phyloP scores from a whole-genome alignment of 2,113 vertebrate species.

The Bolborhynchus lineola region DNA sequence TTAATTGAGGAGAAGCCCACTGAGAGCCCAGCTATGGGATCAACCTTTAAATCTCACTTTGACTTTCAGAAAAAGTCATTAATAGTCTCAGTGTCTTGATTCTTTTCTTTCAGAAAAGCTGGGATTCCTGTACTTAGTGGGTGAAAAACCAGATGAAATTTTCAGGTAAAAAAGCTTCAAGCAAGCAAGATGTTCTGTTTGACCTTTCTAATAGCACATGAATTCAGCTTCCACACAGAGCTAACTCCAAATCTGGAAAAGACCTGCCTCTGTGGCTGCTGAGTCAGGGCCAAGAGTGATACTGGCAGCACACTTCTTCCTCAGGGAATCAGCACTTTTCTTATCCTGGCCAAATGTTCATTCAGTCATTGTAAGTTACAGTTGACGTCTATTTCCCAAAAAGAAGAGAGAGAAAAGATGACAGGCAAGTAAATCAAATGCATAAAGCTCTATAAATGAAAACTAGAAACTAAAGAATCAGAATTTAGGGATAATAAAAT shows the following conservation, averaged over 20 bases:
- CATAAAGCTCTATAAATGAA: background rate
- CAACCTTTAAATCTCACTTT: background rate
- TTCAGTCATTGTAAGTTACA: background rate
- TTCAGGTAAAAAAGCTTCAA: slow-evolving; percentile 10
- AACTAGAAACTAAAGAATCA: background rate
- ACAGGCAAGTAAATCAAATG: background rate
- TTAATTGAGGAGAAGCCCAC: background rate
- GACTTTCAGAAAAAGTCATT: background rate
- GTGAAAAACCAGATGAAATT: background rate
- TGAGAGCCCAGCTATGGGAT: background rate
- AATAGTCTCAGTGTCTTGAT: background rate
- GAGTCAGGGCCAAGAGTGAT: slow-evolving; percentile 28
- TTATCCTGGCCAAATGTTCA: background rate
- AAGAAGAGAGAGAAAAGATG: background rate
- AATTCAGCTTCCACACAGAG: slow-evolving; percentile 1
- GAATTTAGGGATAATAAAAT: background rate
- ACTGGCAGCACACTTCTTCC: slow-evolving; percentile 44
- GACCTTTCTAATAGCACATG: background rate
- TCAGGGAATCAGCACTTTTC: slow-evolving; percentile 4
- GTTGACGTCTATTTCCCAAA: background rate
- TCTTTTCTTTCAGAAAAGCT: background rate
- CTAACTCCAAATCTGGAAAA: slow-evolving; percentile 45
- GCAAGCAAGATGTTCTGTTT: background rate
- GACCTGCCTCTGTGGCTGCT: background rate
- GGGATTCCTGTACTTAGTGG: background rate